A percentile compares a stretch with the other conserved stretches of the same genome.
Conservation (phyloP, 2,888 invertebrate genomes). For the Oasisia sp. region DNA sequence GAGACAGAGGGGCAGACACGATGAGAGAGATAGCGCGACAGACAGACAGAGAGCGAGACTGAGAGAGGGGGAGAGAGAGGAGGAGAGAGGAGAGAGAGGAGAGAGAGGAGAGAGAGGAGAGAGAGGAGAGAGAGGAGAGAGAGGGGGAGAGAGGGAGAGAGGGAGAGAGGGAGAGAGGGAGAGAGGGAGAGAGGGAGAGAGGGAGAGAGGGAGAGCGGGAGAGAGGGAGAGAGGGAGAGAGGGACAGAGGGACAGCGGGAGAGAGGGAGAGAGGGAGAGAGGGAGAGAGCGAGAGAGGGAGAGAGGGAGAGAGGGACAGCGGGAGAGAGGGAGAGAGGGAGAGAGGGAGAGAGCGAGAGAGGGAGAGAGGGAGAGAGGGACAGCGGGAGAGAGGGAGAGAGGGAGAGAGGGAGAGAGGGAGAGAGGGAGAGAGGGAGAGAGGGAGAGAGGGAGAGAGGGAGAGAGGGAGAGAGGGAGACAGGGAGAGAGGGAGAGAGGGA, state of each 20-base stretch:
- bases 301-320: neutral
- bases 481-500: conserved; percentile 9
- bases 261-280: conserved; percentile 20
- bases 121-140: too few species aligned
- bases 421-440: conserved; percentile 17
- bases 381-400: neutral
- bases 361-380: conserved; percentile 9
- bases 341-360: conserved; percentile 17
- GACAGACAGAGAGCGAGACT: too few species aligned
- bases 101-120: too few species aligned
- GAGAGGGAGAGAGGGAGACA: conserved; percentile 8
- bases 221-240: conserved; percentile 20
- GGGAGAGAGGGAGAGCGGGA: neutral
- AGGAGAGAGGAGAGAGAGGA: too few species aligned
- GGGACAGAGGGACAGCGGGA: conserved; percentile 10
- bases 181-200: neutral
- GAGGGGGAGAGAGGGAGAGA: neutral
- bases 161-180: conserved; percentile 7
- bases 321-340: neutral
- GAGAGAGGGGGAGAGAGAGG: too few species aligned
- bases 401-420: conserved; percentile 14
- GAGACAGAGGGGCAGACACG: neutral
- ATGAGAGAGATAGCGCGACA: too few species aligned
- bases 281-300: neutral
- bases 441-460: conserved; percentile 14